Conservation (phyloP, 2,888 invertebrate genomes). For the Alcis repandata region DNA sequence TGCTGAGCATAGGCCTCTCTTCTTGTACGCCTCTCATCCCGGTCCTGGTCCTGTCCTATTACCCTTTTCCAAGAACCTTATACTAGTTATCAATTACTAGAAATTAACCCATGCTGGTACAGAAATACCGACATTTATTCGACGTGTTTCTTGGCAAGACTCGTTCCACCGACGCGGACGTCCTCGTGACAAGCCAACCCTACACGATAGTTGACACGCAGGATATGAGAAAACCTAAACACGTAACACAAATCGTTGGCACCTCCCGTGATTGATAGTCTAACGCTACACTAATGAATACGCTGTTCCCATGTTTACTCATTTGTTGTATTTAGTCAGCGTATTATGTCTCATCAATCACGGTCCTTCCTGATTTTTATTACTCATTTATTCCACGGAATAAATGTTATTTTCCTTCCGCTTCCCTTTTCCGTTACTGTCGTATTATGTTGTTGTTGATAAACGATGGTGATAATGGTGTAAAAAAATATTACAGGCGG, state of each 20-base stretch:
- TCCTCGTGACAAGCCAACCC: background rate
- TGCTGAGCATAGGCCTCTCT: too few species aligned
- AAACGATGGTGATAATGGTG: constrained; percentile 54
- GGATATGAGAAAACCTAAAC: constrained; percentile 16
- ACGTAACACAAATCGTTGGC: constrained; percentile 21
- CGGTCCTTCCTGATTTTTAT: constrained; percentile 47
- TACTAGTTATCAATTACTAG: too few species aligned
- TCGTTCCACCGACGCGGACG: background rate
- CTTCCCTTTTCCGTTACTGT: constrained; percentile 48
- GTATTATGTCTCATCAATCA: constrained; percentile 54
- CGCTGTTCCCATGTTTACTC: constrained; percentile 35
- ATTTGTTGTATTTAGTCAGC: constrained; percentile 48
- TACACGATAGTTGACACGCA: constrained; percentile 11
- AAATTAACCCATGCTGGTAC: too few species aligned
- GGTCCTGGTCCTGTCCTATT: too few species aligned
- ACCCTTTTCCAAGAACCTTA: too few species aligned
- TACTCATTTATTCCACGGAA: constrained; percentile 51
- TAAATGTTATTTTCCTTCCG: constrained; percentile 55
- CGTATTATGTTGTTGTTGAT: constrained; percentile 57
- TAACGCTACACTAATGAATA: constrained; percentile 32
- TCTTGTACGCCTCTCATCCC: too few species aligned
- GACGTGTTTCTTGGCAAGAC: background rate
- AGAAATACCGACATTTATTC: too few species aligned
- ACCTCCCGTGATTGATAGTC: constrained; percentile 32
- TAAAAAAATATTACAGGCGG: constrained; percentile 26